Percentiles rank a stretch among this genome's conserved stretches.
These are phyloP conservation scores for Coturnix japonica DNA, from an alignment of 2,113 vertebrate species.

Conservation along the genomic window DNA sequence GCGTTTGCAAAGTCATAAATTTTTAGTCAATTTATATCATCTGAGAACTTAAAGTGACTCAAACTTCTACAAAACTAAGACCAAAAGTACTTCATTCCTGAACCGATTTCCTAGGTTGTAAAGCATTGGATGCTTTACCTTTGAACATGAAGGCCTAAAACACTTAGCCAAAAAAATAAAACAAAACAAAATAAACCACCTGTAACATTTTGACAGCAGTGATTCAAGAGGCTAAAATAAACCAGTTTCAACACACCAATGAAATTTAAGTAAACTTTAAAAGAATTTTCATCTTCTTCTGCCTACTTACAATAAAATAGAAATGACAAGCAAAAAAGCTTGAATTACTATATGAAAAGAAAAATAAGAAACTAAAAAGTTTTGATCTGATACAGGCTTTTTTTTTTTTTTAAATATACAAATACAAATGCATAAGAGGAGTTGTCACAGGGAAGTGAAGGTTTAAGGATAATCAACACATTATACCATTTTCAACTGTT, in stretches of 20 bases:
- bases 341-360: neutral
- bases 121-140: neutral
- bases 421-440: neutral
- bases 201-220: neutral
- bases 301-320: neutral
- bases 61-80: neutral
- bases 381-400: neutral
- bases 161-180: neutral
- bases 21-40: neutral
- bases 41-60: neutral
- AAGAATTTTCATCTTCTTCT: neutral
- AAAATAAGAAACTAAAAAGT: neutral
- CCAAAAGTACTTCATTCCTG: neutral
- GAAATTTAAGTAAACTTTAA: neutral
- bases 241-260: neutral
- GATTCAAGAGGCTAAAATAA: neutral
- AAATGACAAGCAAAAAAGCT: neutral
- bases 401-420: neutral
- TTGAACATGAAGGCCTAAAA: neutral
- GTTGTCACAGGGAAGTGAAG: constrained; percentile 32
- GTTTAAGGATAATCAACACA: constrained; percentile 22
- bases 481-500: constrained; percentile 45
- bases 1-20: neutral
- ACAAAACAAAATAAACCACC: too few species aligned
- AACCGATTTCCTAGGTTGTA: neutral